Base-by-base conservation (phyloP, 2,888 invertebrate species). In the Agrilus mali region DNA sequence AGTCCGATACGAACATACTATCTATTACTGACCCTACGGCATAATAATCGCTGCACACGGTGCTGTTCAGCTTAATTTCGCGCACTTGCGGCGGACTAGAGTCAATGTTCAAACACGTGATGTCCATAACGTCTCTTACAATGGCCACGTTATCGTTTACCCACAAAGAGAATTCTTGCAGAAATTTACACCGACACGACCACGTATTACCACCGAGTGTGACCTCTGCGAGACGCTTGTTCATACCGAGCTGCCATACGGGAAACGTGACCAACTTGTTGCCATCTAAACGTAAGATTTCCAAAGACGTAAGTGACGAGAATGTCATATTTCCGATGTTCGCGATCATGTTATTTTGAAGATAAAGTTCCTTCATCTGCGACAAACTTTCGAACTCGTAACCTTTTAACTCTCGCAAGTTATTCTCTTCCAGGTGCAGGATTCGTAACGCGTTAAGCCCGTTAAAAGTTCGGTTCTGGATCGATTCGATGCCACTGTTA, bases 381-480 rank as follows among this genome's bases (percentile, higher is more conserved):
- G 77, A 77, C 48, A 93, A 68, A 58, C 85, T 81, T 55, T 86
- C 85, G 63, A 93, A 90, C 65, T 92, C 89, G 60, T 79, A 82
- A 5, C 90, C 87, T 59, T 86, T 81, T 43, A 93, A 66, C 55
- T 82, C 77, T 56, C 73, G 78, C 33, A 93, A 74, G 53, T 80
- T 79, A 66, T 93, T 93, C 66, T 86, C 83, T 57, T 92, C 88
- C 51, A 93, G 71, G 65, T 93, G 89, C 15, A 93, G 70, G 35
- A 78, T 78, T 61, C 83, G 82, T 44, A 93, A 70, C 53, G 83
- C 77, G 55, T 79, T 80, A 47, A 92, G 68, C 20, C 92, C 90
- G 57, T 85, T 82, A 67, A 93, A 90, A n/a, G 90, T 89, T 56
- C 87, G 79, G 64, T 93, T 93, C 67, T 86, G 86, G 57, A 93